Percentiles rank a stretch among this genome's conserved stretches.
These are phyloP conservation scores for Choristoneura fumiferana DNA, from an alignment of 1,140 invertebrate genomes.

Conservation along the genomic window DNA sequence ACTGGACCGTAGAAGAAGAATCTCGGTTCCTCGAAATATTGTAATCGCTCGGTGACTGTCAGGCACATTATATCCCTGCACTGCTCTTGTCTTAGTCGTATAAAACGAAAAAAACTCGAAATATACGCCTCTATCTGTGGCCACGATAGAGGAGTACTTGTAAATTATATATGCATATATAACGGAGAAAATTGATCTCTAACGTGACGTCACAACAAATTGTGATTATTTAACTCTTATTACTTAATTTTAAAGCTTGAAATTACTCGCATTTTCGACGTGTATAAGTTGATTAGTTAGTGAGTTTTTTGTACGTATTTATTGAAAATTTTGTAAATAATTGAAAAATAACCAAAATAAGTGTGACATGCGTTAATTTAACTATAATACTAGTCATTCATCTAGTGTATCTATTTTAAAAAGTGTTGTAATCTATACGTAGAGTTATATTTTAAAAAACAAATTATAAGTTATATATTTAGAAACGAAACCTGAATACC, in stretches of 20 bases:
- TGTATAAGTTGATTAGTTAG: slow-evolving; percentile 44
- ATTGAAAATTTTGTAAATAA: slow-evolving; percentile 24
- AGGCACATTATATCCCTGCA: slow-evolving; percentile 59
- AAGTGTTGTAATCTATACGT: slow-evolving; percentile 43
- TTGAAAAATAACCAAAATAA: slow-evolving; percentile 42
- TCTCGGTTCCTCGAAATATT: slow-evolving; percentile 57
- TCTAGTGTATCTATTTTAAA: slow-evolving; percentile 74
- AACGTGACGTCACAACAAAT: slow-evolving; percentile 73
- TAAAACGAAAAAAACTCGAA: slow-evolving; percentile 53
- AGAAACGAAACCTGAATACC: slow-evolving; percentile 7
- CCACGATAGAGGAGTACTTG: slow-evolving; percentile 60
- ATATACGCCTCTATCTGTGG: slow-evolving; percentile 62
- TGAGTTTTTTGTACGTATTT: slow-evolving; percentile 42
- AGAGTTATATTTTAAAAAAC: slow-evolving; percentile 19
- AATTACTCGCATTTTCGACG: slow-evolving; percentile 46
- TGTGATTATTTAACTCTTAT: slow-evolving; percentile 51
- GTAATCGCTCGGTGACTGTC: slow-evolving; percentile 69
- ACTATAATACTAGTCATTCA: slow-evolving; percentile 74
- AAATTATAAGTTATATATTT: neutral
- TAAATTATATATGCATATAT: slow-evolving; percentile 73
- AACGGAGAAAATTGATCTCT: slow-evolving; percentile 69
- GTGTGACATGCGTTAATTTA: slow-evolving; percentile 56
- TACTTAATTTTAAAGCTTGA: slow-evolving; percentile 32
- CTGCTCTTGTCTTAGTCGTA: slow-evolving; percentile 62
- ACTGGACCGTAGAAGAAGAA: slow-evolving; percentile 37